These are phyloP conservation scores for Acleris cristana DNA, from an alignment of 2,888 invertebrate genomes.

Conservation along the genomic window DNA sequence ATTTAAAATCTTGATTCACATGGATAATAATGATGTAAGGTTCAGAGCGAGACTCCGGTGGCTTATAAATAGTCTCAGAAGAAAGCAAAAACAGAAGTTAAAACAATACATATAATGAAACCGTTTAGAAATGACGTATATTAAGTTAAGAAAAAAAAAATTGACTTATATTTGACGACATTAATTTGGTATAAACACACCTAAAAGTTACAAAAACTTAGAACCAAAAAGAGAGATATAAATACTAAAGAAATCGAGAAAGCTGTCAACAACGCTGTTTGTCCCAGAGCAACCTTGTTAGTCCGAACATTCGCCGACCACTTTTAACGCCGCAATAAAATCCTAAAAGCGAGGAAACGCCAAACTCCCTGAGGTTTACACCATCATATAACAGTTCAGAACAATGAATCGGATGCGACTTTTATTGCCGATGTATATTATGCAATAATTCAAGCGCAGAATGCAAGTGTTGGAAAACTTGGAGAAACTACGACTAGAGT, in stretches of 20 bases:
- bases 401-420: slow-evolving; percentile 62
- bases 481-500: slow-evolving; percentile 41
- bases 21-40: too few species aligned
- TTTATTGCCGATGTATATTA: slow-evolving; percentile 68
- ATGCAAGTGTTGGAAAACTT: slow-evolving; percentile 68
- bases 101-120: too few species aligned
- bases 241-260: background rate
- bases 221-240: background rate
- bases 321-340: slow-evolving; percentile 33
- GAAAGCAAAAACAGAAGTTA: too few species aligned
- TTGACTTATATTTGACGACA: too few species aligned
- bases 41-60: too few species aligned
- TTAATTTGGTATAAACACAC: too few species aligned
- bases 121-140: too few species aligned
- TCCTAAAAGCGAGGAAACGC: slow-evolving; percentile 22
- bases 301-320: slow-evolving; percentile 23
- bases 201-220: too few species aligned
- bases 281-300: slow-evolving; percentile 24
- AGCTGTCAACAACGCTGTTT: slow-evolving; percentile 18
- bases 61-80: too few species aligned
- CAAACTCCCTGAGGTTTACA: slow-evolving; percentile 56
- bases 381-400: slow-evolving; percentile 66
- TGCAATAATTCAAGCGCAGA: slow-evolving; percentile 68
- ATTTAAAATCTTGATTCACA: too few species aligned
- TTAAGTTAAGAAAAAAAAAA: too few species aligned